Base-by-base conservation (phyloP, 2,797 vertebrate genomes). In the Semotilus atromaculatus region DNA sequence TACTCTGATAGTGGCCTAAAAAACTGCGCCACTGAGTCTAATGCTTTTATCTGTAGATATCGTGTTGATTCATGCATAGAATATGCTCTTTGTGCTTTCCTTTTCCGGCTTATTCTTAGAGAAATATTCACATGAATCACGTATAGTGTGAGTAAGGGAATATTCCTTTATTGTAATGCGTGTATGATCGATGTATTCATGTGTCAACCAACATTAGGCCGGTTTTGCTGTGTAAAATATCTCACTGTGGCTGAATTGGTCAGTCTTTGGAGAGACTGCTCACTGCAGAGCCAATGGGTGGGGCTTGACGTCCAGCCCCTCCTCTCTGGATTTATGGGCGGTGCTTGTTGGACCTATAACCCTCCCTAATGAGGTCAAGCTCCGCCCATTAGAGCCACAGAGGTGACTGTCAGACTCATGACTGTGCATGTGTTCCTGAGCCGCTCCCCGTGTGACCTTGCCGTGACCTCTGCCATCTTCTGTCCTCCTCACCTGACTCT, bases 391-490 rank as follows among this genome's bases (percentile, higher is more conserved):
- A n/a, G 9, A 4, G 4, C 21, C 23, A 58, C 53, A n/a, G 53
- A 58, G 21, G 7, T 55, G 51, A 55, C 21, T 55, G 53, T 23
- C 8, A 55, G 3, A 55, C 53, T 55, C 19, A 8, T 55, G 53
- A 55, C 1, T n/a, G n/a, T n/a, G 1, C 13, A 26, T 18, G 23
- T 72, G 43, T 72, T 18, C 1, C 0, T 5, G 70, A 29, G 19
- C 1, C 26, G 26, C 26, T 16, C 26, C 26, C 60, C 2, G 29
- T 18, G 23, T 73, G 70, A 45, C 70, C 40, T 72, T 4, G 6
- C 26, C 13, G n/a, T 77, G 74, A 77, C 75, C 75, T 26, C 53
- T 36, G 51, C 7, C 53, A 9, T 45, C 74, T 40, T 38, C 74
- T 16, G 26, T 62, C 60, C 60, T 16, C 26, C 60, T 60, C 7